Percentiles rank a stretch among this genome's conserved stretches.
These are phyloP conservation scores for Mamestra configurata DNA, from an alignment of 1,140 invertebrate species.

Conservation along the genomic window DNA sequence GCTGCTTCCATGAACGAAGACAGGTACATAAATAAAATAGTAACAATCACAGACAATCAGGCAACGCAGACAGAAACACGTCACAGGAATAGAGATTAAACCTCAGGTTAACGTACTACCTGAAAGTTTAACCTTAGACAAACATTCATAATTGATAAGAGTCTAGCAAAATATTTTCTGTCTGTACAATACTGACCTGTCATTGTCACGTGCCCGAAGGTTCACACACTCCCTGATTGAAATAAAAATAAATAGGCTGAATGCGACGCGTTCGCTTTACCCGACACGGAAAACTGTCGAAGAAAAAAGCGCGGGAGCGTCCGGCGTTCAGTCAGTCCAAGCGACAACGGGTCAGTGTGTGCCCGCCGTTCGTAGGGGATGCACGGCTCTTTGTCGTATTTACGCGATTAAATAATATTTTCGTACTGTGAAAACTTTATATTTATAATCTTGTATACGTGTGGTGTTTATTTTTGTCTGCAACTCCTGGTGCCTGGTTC, in stretches of 20 bases:
- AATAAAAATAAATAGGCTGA: conserved; percentile 57
- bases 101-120: conserved; percentile 3
- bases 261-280: conserved; percentile 53
- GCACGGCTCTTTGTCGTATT: conserved; percentile 47
- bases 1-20: background rate
- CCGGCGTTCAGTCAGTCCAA: conserved; percentile 30
- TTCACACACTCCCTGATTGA: conserved; percentile 37
- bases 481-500: conserved; percentile 20
- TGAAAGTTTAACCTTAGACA: conserved; percentile 20
- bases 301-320: conserved; percentile 45
- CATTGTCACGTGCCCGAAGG: conserved; percentile 53
- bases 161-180: conserved; percentile 9
- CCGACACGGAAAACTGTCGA: conserved; percentile 52
- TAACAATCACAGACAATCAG: background rate
- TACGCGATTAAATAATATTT: conserved; percentile 41
- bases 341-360: conserved; percentile 54
- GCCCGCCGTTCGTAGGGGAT: conserved; percentile 44
- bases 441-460: conserved; percentile 45
- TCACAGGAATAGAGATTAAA: conserved; percentile 14
- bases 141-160: conserved; percentile 6
- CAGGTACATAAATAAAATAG: background rate
- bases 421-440: conserved; percentile 51
- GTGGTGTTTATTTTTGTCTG: conserved; percentile 53
- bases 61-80: background rate
- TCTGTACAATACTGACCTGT: conserved; percentile 45